Evolutionary conservation across 2,797 vertebrate genomes (phyloP).

Genomic region (Dryobates pubescens): DNA sequence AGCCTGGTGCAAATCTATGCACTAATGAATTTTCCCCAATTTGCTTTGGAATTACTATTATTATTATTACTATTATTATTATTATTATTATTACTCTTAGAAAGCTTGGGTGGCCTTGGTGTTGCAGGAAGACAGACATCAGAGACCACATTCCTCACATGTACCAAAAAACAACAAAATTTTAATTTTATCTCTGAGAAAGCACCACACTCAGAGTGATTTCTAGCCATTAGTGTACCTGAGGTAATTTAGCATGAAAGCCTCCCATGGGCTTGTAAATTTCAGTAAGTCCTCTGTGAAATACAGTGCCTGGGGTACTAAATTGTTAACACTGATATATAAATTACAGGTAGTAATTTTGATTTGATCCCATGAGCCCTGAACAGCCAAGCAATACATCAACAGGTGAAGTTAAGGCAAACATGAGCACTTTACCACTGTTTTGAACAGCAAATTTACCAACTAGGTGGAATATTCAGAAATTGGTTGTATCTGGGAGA

Average conservation of each 20-base stretch:
- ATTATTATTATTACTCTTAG: neutral
- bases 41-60: neutral
- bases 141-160: neutral
- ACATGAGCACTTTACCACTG: neutral
- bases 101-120: neutral
- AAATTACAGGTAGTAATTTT: neutral
- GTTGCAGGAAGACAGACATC: neutral
- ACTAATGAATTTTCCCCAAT: neutral
- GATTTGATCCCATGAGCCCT: neutral
- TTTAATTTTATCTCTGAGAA: neutral
- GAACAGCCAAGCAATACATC: neutral
- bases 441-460: neutral
- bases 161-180: neutral
- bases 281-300: neutral
- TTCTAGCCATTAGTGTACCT: neutral
- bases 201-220: accelerated
- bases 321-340: neutral
- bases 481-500: neutral
- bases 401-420: neutral
- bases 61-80: neutral
- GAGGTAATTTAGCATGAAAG: neutral
- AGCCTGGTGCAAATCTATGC: neutral
- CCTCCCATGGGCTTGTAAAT: neutral
- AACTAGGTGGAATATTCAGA: neutral
- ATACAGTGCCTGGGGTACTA: neutral